A percentile compares a stretch with the other conserved stretches of the same genome.
phyloP scores from a whole-genome alignment of 2,888 invertebrate genomes.

The Fragum fragum region DNA sequence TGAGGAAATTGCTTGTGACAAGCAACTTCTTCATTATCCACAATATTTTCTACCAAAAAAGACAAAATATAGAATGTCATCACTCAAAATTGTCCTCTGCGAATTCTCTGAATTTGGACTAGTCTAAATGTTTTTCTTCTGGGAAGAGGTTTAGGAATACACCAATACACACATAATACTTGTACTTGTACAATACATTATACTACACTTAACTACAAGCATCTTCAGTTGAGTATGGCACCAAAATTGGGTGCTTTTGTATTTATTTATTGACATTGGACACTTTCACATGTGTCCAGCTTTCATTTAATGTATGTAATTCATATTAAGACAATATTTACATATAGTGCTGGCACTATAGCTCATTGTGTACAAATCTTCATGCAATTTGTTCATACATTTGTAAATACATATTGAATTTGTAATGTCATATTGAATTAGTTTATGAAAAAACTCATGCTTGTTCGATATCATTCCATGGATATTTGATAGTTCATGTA shows the following conservation, averaged over 20 bases:
- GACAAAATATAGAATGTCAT: no score
- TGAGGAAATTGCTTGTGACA: not conserved
- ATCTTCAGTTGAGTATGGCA: no score
- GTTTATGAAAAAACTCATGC: no score
- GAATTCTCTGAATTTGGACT: not conserved
- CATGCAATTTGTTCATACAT: not conserved
- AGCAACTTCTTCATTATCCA: not conserved
- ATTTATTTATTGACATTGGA: not conserved
- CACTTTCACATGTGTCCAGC: not conserved
- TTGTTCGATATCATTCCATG: no score
- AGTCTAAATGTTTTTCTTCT: not conserved
- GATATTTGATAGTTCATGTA: no score
- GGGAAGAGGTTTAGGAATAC: constrained; percentile 13
- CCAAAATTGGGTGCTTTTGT: no score
- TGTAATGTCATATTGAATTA: no score
- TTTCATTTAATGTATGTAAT: not conserved
- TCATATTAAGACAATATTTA: constrained; percentile 4
- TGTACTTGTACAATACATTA: no score
- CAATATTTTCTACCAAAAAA: constrained; percentile 6
- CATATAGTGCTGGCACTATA: constrained; percentile 33
- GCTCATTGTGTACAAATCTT: not conserved
- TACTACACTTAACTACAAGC: no score
- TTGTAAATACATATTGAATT: no score
- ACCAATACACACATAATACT: no score
- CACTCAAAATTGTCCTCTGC: constrained; percentile 16